Evolutionary conservation across 2,888 invertebrate genomes (phyloP).

Genomic region (Pheosia tremula): DNA sequence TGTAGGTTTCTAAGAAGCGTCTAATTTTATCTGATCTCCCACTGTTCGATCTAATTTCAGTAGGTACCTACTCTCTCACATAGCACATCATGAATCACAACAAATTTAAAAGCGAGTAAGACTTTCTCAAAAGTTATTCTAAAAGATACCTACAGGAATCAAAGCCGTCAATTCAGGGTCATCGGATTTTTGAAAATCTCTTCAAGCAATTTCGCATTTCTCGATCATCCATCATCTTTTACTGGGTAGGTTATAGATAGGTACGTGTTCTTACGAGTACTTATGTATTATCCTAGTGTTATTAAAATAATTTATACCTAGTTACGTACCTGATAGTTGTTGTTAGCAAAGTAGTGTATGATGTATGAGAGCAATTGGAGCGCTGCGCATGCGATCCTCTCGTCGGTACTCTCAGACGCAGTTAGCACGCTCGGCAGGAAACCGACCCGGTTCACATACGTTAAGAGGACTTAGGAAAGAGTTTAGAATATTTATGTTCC

Average conservation of each 20-base stretch:
- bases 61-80: neutral
- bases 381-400: constrained; percentile 66
- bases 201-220: too few relatives aligned
- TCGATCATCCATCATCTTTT: too few relatives aligned
- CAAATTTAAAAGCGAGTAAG: neutral
- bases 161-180: too few relatives aligned
- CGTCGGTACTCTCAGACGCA: constrained; percentile 54
- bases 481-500: neutral
- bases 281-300: too few relatives aligned
- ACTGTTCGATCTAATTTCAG: neutral
- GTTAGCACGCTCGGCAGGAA: constrained; percentile 62
- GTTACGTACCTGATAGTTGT: constrained; percentile 61
- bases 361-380: constrained; percentile 65
- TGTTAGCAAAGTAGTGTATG: constrained; percentile 64
- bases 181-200: too few relatives aligned
- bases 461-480: constrained; percentile 56
- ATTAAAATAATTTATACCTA: too few relatives aligned
- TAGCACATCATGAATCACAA: neutral
- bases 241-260: too few relatives aligned
- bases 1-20: neutral
- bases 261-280: too few relatives aligned
- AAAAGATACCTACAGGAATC: too few relatives aligned
- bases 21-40: constrained; percentile 1
- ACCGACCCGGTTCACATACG: constrained; percentile 60
- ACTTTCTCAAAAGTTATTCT: neutral